Conservation (phyloP, 2,797 vertebrate genomes). For the Cynopterus sphinx region DNA sequence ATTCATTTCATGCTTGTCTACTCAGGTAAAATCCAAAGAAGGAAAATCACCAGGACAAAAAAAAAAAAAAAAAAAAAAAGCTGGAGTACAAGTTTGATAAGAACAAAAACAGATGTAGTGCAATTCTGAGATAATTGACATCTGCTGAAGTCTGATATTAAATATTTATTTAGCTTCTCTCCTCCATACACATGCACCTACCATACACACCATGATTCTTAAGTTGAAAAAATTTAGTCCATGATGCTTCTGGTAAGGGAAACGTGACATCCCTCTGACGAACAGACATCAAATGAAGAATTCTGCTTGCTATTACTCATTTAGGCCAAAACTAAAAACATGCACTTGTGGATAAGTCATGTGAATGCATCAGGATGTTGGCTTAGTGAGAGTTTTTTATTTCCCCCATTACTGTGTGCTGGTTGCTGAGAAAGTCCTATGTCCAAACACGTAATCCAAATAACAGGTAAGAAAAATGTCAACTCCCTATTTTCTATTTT, state of each 20-base stretch:
- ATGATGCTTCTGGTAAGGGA: not conserved
- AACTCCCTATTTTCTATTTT: not conserved
- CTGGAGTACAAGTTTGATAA: not conserved
- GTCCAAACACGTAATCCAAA: slow-evolving; percentile 17
- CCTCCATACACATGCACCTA: not conserved
- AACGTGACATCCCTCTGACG: not conserved
- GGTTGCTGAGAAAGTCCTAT: not conserved
- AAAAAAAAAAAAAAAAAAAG: not conserved
- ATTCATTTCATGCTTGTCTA: slow-evolving; percentile 74
- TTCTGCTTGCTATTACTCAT: not conserved
- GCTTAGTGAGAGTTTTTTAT: not conserved
- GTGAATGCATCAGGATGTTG: not conserved
- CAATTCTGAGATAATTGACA: not conserved
- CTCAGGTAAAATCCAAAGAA: slow-evolving; percentile 66
- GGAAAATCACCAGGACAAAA: not conserved
- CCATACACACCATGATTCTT: not conserved
- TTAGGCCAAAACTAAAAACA: not conserved
- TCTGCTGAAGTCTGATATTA: not conserved
- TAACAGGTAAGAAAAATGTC: not conserved
- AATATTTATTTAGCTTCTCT: not conserved
- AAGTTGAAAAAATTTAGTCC: not conserved
- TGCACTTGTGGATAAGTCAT: not conserved
- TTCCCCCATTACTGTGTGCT: not conserved
- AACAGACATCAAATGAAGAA: not conserved
- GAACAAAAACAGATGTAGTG: not conserved